Evolutionary conservation across 2,113 vertebrate species (phyloP).

Genomic region (Proterorhinus semilunaris): DNA sequence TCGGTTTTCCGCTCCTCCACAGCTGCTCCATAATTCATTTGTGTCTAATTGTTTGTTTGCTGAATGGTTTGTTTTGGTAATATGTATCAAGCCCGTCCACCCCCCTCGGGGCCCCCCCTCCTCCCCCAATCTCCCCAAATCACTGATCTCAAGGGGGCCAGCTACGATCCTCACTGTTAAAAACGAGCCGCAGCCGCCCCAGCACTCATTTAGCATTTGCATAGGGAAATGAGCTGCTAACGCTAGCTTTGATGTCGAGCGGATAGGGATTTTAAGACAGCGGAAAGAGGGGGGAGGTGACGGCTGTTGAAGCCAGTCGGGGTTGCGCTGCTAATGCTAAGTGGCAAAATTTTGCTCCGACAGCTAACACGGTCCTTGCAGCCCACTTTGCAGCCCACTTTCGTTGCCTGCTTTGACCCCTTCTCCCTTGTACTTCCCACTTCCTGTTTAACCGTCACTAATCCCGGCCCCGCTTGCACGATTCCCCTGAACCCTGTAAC

Average conservation of each 20-base stretch:
- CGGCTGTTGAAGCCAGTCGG: slow-evolving; percentile 26
- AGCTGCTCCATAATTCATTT: slow-evolving; percentile 77
- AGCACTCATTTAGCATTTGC: slow-evolving; percentile 54
- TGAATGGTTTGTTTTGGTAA: slow-evolving; percentile 78
- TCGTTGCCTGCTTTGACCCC: slow-evolving; percentile 47
- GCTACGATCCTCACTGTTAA: slow-evolving; percentile 51
- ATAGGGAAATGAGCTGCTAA: slow-evolving; percentile 64
- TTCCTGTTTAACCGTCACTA: slow-evolving; percentile 50
- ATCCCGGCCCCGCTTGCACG: slow-evolving; percentile 28
- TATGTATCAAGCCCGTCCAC: slow-evolving; percentile 64
- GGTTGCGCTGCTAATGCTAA: slow-evolving; percentile 25
- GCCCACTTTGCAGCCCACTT: slow-evolving; percentile 27
- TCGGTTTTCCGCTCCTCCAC: slow-evolving; percentile 66
- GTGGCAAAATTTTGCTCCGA: slow-evolving; percentile 16
- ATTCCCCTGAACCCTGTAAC: slow-evolving; percentile 19
- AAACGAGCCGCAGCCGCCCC: slow-evolving; percentile 42
- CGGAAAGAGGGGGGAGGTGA: slow-evolving; percentile 13
- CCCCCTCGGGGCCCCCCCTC: slow-evolving; percentile 54
- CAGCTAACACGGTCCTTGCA: slow-evolving; percentile 22
- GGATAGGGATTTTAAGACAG: slow-evolving; percentile 33
- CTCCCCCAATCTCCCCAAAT: slow-evolving; percentile 61
- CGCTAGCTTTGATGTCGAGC: slow-evolving; percentile 63
- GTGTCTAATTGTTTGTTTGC: slow-evolving; percentile 78
- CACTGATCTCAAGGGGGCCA: slow-evolving; percentile 58
- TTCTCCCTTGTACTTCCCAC: slow-evolving; percentile 26